These are phyloP conservation scores for Apostichopus leukothele DNA, from an alignment of 53 echinoderm and acorn worm species.

Conservation along the genomic window DNA sequence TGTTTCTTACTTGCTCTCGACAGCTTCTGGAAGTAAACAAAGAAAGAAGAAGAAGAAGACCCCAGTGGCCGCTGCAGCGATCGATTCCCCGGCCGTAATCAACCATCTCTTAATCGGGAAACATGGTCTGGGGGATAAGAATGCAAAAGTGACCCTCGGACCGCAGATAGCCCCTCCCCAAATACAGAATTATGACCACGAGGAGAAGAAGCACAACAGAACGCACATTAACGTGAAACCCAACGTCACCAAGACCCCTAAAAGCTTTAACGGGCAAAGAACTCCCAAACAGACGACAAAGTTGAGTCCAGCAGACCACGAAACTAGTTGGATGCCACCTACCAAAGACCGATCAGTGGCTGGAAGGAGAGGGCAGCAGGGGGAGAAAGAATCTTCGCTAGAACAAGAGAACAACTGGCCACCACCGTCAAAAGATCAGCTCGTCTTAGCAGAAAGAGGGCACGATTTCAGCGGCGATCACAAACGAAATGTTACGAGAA, in stretches of 20 bases:
- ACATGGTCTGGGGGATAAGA: conserved; percentile 82
- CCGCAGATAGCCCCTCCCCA: conserved; percentile 62
- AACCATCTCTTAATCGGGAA: conserved; percentile 95
- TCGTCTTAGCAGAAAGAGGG: conserved; percentile 33
- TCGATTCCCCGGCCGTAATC: conserved; percentile 87
- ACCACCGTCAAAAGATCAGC: conserved; percentile 48
- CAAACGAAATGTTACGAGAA: background rate
- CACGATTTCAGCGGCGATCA: background rate
- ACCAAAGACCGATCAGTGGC: conserved; percentile 22
- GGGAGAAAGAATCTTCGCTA: background rate
- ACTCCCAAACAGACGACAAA: background rate
- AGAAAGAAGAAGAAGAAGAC: conserved; percentile 31
- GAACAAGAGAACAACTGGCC: conserved; percentile 24
- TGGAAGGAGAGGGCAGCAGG: conserved; percentile 1
- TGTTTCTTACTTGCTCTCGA: too few species aligned
- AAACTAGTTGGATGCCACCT: conserved; percentile 8
- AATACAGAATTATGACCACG: conserved; percentile 34
- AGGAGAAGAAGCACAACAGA: conserved; percentile 52
- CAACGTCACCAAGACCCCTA: conserved; percentile 38
- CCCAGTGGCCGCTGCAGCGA: conserved; percentile 59
- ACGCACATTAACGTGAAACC: conserved; percentile 60
- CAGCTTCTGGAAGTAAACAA: conserved; percentile 22
- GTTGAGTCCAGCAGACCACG: background rate
- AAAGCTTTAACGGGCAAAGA: conserved; percentile 20
- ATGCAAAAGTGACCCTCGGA: conserved; percentile 68